Conservation (phyloP, 2,888 invertebrate species). For the Papilio demoleus region DNA sequence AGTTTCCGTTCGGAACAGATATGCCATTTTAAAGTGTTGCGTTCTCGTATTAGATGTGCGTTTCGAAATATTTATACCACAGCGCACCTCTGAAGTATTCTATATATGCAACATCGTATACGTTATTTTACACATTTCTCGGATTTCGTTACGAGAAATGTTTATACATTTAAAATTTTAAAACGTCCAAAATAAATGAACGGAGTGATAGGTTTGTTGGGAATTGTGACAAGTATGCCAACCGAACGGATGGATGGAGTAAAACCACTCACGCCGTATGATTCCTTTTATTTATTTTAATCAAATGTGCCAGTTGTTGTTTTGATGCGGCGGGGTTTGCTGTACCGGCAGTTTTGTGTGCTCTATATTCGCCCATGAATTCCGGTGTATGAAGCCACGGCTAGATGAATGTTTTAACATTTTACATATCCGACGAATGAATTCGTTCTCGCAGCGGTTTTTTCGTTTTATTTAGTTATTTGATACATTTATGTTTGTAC, state of each 20-base stretch:
- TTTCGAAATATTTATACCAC: constrained; percentile 70
- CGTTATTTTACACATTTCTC: background rate
- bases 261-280: constrained; percentile 55
- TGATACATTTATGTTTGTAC: constrained; percentile 71
- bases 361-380: constrained; percentile 74
- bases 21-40: constrained; percentile 74
- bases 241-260: constrained; percentile 42
- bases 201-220: constrained; percentile 34
- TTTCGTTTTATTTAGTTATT: constrained; percentile 73
- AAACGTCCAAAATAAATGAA: constrained; percentile 19
- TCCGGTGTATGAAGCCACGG: constrained; percentile 70
- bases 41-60: constrained; percentile 70
- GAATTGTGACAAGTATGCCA: constrained; percentile 35
- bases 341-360: constrained; percentile 71
- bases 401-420: constrained; percentile 81
- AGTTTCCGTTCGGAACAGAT: constrained; percentile 81
- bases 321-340: constrained; percentile 72
- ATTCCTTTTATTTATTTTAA: constrained; percentile 80
- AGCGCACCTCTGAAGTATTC: constrained; percentile 64
- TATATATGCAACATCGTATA: constrained; percentile 40
- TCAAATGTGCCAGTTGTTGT: constrained; percentile 75
- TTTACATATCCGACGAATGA: constrained; percentile 80
- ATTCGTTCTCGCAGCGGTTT: constrained; percentile 69
- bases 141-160: background rate
- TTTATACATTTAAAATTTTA: background rate